A percentile compares a stretch with the other conserved stretches of the same genome.
Conservation (phyloP, 1,140 invertebrate species). For the Asobara japonica region DNA sequence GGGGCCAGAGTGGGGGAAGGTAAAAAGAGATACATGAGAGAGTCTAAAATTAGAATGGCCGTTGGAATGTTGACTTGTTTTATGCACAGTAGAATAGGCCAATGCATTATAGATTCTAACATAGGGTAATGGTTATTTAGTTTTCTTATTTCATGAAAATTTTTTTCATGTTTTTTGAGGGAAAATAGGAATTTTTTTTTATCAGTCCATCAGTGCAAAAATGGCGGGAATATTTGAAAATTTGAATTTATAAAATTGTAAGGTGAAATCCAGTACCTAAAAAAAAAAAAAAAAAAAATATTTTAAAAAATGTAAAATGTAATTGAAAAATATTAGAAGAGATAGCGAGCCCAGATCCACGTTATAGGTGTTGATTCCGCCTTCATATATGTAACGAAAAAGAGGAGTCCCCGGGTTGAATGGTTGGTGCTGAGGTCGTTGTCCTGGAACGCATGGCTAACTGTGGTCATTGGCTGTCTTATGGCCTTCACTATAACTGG, state of each 20-base stretch:
- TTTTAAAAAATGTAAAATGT: not conserved
- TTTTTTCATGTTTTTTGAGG: not conserved
- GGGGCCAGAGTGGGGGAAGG: constrained; percentile 39
- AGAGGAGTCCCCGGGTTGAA: not conserved
- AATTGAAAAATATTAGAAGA: constrained; percentile 20
- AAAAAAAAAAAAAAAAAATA: no score
- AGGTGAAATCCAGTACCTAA: no score
- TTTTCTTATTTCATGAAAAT: not conserved
- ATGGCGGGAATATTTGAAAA: no score
- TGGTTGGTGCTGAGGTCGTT: constrained; percentile 58
- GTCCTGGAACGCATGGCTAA: constrained; percentile 63
- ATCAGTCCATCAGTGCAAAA: no score
- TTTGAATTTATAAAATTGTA: no score
- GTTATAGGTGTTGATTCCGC: no score
- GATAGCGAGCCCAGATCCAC: constrained; percentile 43
- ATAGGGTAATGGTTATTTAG: not conserved
- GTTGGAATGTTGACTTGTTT: constrained; percentile 52
- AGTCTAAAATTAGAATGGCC: constrained; percentile 61
- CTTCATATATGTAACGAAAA: constrained; percentile 38
- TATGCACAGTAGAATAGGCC: constrained; percentile 11
- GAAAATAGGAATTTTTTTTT: no score
- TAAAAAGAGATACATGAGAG: constrained; percentile 45
- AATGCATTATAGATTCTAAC: constrained; percentile 46
- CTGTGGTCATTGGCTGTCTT: constrained; percentile 49
- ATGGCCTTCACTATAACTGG: constrained; percentile 1